These are phyloP conservation scores for Podilymbus podiceps DNA, from an alignment of 2,113 vertebrate species.

Conservation along the genomic window DNA sequence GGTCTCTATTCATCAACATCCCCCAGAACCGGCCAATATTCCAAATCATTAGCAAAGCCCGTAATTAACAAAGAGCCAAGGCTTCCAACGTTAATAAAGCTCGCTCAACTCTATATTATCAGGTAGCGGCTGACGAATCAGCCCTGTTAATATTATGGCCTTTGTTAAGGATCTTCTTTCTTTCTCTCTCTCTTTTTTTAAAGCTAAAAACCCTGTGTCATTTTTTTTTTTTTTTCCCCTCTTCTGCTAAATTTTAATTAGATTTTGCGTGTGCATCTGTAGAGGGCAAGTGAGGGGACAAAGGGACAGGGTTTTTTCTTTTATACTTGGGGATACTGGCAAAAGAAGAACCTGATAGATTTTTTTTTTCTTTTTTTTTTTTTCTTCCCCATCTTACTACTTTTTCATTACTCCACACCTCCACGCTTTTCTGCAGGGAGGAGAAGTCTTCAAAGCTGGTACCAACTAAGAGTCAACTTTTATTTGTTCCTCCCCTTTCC, in stretches of 20 bases:
- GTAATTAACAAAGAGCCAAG: slow-evolving; percentile 96
- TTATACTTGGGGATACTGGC: background rate
- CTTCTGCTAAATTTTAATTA: slow-evolving; percentile 68
- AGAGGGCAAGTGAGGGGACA: slow-evolving; percentile 53
- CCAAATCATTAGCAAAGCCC: slow-evolving; percentile 93
- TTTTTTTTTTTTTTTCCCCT: background rate
- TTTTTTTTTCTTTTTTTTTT: too few relatives aligned
- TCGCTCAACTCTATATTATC: slow-evolving; percentile 89
- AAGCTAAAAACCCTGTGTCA: slow-evolving; percentile 81
- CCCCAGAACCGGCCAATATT: slow-evolving; percentile 94
- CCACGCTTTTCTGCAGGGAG: background rate
- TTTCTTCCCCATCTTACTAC: background rate
- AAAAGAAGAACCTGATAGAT: background rate
- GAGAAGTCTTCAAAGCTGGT: background rate
- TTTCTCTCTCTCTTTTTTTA: slow-evolving; percentile 68
- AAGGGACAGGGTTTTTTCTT: slow-evolving; percentile 8
- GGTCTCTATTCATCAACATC: slow-evolving; percentile 96
- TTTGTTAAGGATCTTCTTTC: slow-evolving; percentile 82
- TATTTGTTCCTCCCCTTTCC: background rate
- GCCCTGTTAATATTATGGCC: slow-evolving; percentile 87
- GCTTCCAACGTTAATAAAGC: slow-evolving; percentile 91
- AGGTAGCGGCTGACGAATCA: slow-evolving; percentile 90
- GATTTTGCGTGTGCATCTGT: slow-evolving; percentile 45
- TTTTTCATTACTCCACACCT: background rate
- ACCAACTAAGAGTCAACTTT: background rate